These are phyloP conservation scores for Hormiphora californensis DNA, from an alignment of 37 sponge, comb jelly and placozoan genomes.

Conservation along the genomic window DNA sequence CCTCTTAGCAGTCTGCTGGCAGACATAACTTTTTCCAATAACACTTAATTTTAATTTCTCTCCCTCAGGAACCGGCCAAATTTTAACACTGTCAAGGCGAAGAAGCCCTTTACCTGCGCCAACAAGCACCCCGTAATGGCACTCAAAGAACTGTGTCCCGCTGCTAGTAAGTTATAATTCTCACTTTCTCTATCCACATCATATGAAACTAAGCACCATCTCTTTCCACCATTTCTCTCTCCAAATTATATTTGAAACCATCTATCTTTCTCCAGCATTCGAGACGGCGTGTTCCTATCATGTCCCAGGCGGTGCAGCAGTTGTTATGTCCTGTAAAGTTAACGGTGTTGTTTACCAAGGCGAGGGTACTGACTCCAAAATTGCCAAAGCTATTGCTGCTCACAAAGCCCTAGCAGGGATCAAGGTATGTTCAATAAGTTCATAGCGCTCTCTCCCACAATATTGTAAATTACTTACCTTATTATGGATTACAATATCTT, in stretches of 20 bases:
- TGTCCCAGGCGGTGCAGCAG: not conserved
- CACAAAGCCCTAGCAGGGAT: constrained; percentile 36
- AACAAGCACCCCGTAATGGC: constrained; percentile 5
- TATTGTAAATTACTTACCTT: too few relatives aligned
- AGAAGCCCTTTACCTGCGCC: constrained; percentile 37
- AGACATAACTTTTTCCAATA: too few relatives aligned
- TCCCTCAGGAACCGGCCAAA: too few relatives aligned
- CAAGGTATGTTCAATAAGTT: not conserved
- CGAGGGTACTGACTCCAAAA: not conserved
- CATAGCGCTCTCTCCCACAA: too few relatives aligned
- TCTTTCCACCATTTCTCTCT: too few relatives aligned
- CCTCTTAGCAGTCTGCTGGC: too few relatives aligned
- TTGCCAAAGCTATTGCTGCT: constrained; percentile 23
- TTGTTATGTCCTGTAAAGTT: not conserved
- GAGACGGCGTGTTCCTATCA: not conserved
- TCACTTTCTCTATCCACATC: too few relatives aligned
- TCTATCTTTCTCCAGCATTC: constrained; percentile 24
- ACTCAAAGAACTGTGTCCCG: constrained; percentile 13
- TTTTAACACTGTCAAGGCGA: too few relatives aligned
- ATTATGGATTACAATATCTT: too few relatives aligned
- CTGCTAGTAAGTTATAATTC: not conserved
- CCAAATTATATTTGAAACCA: too few relatives aligned
- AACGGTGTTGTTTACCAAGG: constrained; percentile 29
- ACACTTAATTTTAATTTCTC: not conserved
- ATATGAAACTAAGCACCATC: too few relatives aligned